phyloP scores from a whole-genome alignment of 2,113 vertebrate genomes.

The Hyperopisus bebe region DNA sequence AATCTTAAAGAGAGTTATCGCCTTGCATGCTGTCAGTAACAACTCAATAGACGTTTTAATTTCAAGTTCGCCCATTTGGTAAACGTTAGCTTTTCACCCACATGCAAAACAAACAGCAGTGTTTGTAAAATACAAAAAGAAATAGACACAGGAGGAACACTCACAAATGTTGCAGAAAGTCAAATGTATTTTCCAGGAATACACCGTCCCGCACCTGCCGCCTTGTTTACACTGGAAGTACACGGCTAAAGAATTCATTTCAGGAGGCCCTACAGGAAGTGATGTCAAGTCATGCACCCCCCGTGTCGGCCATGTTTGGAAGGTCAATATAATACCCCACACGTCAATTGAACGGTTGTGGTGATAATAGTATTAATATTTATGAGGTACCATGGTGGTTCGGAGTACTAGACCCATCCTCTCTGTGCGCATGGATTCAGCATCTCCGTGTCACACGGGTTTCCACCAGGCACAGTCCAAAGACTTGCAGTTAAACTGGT shows the following conservation, averaged over 20 bases:
- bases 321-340: background rate
- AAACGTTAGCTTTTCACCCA: background rate
- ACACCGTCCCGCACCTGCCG: background rate
- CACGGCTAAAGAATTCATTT: background rate
- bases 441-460: background rate
- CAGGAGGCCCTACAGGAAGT: constrained; percentile 4
- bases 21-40: background rate
- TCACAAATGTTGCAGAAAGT: background rate
- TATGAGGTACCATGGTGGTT: background rate
- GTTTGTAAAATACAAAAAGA: background rate
- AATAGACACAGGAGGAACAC: background rate
- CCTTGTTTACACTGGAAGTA: constrained; percentile 25
- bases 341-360: background rate
- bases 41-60: background rate
- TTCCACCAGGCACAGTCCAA: background rate
- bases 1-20: background rate
- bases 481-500: background rate
- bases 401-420: background rate
- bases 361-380: background rate
- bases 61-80: background rate
- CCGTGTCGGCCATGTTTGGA: constrained; percentile 24
- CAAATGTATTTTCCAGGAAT: background rate
- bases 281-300: background rate
- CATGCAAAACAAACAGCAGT: background rate
- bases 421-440: background rate